Conservation (phyloP, 2,113 vertebrate genomes). For the Muntiacus muntjak region DNA sequence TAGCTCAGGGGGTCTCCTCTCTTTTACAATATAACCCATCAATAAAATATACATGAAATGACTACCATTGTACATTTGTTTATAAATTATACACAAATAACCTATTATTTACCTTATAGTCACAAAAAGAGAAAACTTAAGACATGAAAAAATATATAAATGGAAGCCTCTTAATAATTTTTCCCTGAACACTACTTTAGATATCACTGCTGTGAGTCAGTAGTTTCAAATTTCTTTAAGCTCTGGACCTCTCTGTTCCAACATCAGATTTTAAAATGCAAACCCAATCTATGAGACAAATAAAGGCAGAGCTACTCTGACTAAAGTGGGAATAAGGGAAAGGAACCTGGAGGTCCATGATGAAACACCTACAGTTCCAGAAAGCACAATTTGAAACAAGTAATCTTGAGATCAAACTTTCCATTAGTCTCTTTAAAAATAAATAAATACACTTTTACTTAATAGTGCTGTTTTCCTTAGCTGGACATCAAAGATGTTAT, state of each 20-base stretch:
- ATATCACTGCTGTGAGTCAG: background rate
- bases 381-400: background rate
- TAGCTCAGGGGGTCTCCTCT: background rate
- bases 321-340: background rate
- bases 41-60: background rate
- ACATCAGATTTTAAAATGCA: background rate
- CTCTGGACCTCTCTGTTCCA: background rate
- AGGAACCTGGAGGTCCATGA: background rate
- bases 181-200: background rate
- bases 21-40: background rate
- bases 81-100: background rate
- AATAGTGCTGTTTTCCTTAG: background rate
- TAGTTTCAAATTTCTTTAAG: background rate
- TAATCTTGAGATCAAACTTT: background rate
- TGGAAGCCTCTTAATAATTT: background rate
- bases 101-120: background rate
- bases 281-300: background rate
- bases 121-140: slow-evolving; percentile 21
- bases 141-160: background rate
- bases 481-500: background rate
- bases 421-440: background rate
- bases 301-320: background rate
- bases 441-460: slow-evolving; percentile 8
- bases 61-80: background rate
- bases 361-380: background rate